Percentiles rank a stretch among this genome's conserved stretches.
Conservation (phyloP, 2,797 vertebrate species). For the Danio kyathit region DNA sequence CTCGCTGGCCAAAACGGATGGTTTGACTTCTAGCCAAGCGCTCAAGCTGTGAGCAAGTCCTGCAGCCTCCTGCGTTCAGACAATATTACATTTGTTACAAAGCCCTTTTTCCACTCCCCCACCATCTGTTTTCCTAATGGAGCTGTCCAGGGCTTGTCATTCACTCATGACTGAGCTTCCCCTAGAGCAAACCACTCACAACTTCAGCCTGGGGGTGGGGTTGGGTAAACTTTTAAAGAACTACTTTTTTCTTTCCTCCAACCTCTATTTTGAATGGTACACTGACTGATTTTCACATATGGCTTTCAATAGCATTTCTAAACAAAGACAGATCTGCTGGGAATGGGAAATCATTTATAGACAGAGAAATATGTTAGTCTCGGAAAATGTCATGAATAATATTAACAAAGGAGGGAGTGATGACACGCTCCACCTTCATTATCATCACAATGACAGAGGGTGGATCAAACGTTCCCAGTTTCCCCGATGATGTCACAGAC, state of each 20-base stretch:
- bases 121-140: conserved; percentile 79
- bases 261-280: background rate
- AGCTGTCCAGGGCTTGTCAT: conserved; percentile 75
- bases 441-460: conserved; percentile 18
- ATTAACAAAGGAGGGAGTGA: conserved; percentile 30
- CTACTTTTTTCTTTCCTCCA: conserved; percentile 1
- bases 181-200: conserved; percentile 59
- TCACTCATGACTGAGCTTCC: conserved; percentile 71
- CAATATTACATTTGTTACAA: conserved; percentile 73
- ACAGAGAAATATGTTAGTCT: conserved; percentile 22
- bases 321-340: conserved; percentile 28
- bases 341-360: conserved; percentile 31
- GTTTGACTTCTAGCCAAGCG: conserved; percentile 69
- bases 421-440: conserved; percentile 15
- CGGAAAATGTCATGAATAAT: conserved; percentile 42
- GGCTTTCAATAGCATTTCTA: conserved; percentile 27
- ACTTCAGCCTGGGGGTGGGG: conserved; percentile 55
- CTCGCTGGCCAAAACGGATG: conserved; percentile 58
- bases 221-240: conserved; percentile 40
- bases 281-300: conserved; percentile 34
- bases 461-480: background rate
- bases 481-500: conserved; percentile 26
- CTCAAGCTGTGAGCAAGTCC: conserved; percentile 75
- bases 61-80: conserved; percentile 62
- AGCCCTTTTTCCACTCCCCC: conserved; percentile 51